Evolutionary conservation across 2,797 vertebrate species (phyloP).

Genomic region (Benthosema pterotum): DNA sequence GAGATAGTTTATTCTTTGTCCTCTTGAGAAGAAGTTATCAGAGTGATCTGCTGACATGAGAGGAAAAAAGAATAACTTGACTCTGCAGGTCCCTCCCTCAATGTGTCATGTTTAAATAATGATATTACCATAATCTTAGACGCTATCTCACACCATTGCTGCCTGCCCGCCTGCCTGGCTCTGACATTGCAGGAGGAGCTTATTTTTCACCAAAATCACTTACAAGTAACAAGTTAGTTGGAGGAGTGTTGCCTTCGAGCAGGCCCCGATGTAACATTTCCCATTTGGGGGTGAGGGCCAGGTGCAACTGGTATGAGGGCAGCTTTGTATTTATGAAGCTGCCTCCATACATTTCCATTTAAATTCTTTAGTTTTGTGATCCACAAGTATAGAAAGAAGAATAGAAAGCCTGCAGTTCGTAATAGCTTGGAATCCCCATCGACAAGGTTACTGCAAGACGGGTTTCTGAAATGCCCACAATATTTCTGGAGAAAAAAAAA

Average conservation of each 20-base stretch:
- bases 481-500: too few relatives aligned
- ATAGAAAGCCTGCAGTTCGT: too few relatives aligned
- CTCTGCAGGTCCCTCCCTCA: slow-evolving; percentile 47
- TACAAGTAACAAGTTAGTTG: neutral
- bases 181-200: slow-evolving; percentile 51
- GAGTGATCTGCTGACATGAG: slow-evolving; percentile 65
- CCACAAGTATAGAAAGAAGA: too few relatives aligned
- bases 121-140: slow-evolving; percentile 65
- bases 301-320: too few relatives aligned
- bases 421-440: too few relatives aligned
- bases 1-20: slow-evolving; percentile 35
- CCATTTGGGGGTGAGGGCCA: too few relatives aligned
- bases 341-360: too few relatives aligned
- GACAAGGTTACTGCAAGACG: too few relatives aligned
- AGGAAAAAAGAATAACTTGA: slow-evolving; percentile 59
- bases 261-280: too few relatives aligned
- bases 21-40: slow-evolving; percentile 53
- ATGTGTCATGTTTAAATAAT: slow-evolving; percentile 68
- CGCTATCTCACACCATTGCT: neutral
- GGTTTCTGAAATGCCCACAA: too few relatives aligned
- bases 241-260: neutral
- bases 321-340: too few relatives aligned
- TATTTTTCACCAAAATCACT: slow-evolving; percentile 27
- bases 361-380: too few relatives aligned
- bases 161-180: slow-evolving; percentile 31